Base-by-base conservation (phyloP, 2,797 vertebrate species). In the Sternarchorhynchus goeldii region DNA sequence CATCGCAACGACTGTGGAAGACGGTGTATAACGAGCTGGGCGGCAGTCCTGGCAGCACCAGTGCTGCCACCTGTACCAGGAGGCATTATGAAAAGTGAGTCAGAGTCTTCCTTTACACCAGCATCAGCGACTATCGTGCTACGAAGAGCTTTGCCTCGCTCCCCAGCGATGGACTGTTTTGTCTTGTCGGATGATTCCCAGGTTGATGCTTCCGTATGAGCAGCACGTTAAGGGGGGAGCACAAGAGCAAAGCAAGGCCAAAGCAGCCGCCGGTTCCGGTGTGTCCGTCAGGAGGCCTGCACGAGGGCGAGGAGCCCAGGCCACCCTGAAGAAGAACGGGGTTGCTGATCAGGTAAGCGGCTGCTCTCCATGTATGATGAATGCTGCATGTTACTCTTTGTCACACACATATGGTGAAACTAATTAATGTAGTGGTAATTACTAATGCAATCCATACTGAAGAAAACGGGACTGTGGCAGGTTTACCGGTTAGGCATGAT, bases 21-120 rank as follows among this genome's bases (percentile, higher is more conserved):
- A 87, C 90, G n/a, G 93, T 95, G 8, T 95, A 95, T 56, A 93
- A 95, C 5, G 92, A 94, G 88, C 81, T 95, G 78, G 94, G 94
- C 5, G 93, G 94, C 39, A 94, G 93, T 53, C 92, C 93, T 0
- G 93, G 93, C 57, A 95, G 94, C 85, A 95, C 94, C 82, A 95
- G 94, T 1, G 94, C 94, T 0, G 94, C 94, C 8, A 95, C 94
- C 62, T 95, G 94, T 87, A 95, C 94, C 82, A 85, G 94, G 73
- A 89, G 93, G 85, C 94, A 95, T 90, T 94, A 94, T 50, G 94
- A 94, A 86, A 94, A 90, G 93, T 93, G 45, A 78, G 76, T 63
- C 12, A 59, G 21, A 29, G 36, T 41, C 34, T 75, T 36, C 6
- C 12, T 57, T 73, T 78, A 67, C 60, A 72, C 4, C 21, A 67